These are phyloP conservation scores for Drosophila virilis DNA, from an alignment of 1,140 invertebrate genomes.

Conservation along the genomic window DNA sequence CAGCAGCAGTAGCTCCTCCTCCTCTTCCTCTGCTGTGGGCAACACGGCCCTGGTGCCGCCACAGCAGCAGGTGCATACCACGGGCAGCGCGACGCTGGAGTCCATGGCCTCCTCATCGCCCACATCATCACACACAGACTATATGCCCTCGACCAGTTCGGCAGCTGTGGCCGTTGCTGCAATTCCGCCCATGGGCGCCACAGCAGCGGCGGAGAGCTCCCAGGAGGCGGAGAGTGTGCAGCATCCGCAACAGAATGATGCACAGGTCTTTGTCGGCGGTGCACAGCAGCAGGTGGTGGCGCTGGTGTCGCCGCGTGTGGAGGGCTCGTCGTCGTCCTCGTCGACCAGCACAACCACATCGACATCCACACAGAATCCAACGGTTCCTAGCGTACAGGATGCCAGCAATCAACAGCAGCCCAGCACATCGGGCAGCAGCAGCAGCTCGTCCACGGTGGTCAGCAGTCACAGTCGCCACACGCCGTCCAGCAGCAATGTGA, in stretches of 20 bases:
- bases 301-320: slow-evolving; percentile 89
- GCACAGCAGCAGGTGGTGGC: slow-evolving; percentile 89
- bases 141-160: slow-evolving; percentile 89
- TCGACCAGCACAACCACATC: slow-evolving; percentile 52
- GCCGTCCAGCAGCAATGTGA: slow-evolving; percentile 86
- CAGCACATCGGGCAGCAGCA: slow-evolving; percentile 78
- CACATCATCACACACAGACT: slow-evolving; percentile 88
- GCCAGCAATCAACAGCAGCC: slow-evolving; percentile 84
- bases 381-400: slow-evolving; percentile 79
- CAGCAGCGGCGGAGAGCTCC: slow-evolving; percentile 80
- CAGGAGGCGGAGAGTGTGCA: slow-evolving; percentile 84
- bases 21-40: slow-evolving; percentile 65
- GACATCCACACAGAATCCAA: slow-evolving; percentile 67
- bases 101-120: slow-evolving; percentile 86
- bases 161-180: slow-evolving; percentile 85
- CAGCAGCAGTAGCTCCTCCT: slow-evolving; percentile 32
- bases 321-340: slow-evolving; percentile 80
- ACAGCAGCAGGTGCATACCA: slow-evolving; percentile 86
- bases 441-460: slow-evolving; percentile 73
- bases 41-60: slow-evolving; percentile 87
- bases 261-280: slow-evolving; percentile 84
- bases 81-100: slow-evolving; percentile 86
- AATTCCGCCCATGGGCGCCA: slow-evolving; percentile 84
- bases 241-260: slow-evolving; percentile 75
- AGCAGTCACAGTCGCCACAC: slow-evolving; percentile 86